These are phyloP conservation scores for Invenusta paracnida DNA, from an alignment of 2,888 invertebrate species.

Conservation along the genomic window DNA sequence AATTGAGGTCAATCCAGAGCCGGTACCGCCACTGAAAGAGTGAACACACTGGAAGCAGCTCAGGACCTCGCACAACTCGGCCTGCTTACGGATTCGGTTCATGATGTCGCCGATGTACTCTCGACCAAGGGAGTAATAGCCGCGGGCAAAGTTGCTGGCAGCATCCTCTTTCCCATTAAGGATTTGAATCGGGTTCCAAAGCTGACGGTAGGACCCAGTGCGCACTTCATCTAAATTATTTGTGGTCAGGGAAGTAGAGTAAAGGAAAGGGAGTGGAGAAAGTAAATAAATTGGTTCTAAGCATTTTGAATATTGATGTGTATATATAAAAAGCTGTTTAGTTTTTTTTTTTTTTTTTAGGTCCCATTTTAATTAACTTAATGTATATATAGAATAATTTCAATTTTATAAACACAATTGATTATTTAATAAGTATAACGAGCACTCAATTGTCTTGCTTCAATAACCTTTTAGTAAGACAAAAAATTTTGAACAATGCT, in stretches of 20 bases:
- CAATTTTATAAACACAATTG: too few species aligned
- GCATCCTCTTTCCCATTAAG: constrained; percentile 73
- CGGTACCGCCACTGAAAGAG: constrained; percentile 38
- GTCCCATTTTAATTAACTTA: too few species aligned
- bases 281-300: background rate
- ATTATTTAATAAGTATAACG: too few species aligned
- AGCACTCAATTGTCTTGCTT: too few species aligned
- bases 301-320: too few species aligned
- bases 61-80: constrained; percentile 73
- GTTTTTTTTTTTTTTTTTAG: too few species aligned
- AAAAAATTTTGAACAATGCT: too few species aligned
- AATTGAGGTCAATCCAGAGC: constrained; percentile 41
- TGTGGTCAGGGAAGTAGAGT: background rate
- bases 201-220: constrained; percentile 52
- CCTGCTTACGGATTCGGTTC: constrained; percentile 68
- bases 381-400: too few species aligned
- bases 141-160: constrained; percentile 76
- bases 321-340: too few species aligned
- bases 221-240: constrained; percentile 51
- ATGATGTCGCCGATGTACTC: constrained; percentile 71
- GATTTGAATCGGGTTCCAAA: constrained; percentile 57
- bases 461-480: too few species aligned
- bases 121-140: constrained; percentile 72
- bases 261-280: background rate
- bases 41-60: constrained; percentile 47